These are phyloP conservation scores for Petrocephalus schoutedeni DNA, from an alignment of 2,797 vertebrate genomes.

Conservation along the genomic window DNA sequence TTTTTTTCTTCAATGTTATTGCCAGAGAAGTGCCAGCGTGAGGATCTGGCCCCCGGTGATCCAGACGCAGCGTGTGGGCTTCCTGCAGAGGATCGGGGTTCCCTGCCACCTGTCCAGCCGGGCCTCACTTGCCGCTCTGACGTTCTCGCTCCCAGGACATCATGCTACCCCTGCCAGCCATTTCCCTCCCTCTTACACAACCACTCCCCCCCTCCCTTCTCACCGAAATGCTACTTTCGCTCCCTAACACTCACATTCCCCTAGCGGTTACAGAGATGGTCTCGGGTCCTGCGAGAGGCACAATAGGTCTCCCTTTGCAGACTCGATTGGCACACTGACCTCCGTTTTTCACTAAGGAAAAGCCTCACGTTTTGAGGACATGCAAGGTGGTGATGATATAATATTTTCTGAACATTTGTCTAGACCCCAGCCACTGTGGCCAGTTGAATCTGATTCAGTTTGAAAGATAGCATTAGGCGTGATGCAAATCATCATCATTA, in stretches of 20 bases:
- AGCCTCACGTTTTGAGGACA: neutral
- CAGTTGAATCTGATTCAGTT: neutral
- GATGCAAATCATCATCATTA: slow-evolving; percentile 12
- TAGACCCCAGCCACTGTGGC: neutral
- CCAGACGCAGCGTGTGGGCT: neutral
- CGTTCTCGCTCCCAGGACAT: neutral
- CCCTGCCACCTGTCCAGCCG: neutral
- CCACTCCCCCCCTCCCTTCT: neutral
- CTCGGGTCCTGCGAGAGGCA: neutral
- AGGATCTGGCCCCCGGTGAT: neutral
- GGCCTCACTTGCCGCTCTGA: neutral
- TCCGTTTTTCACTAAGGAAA: neutral
- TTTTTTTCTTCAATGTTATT: too few species aligned
- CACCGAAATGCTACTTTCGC: neutral
- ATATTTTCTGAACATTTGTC: neutral
- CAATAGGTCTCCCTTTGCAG: neutral
- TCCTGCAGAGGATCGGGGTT: neutral
- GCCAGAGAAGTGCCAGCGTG: neutral
- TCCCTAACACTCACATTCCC: neutral
- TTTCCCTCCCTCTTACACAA: neutral
- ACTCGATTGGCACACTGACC: neutral
- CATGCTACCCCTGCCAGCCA: neutral
- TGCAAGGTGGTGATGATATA: neutral
- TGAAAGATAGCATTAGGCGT: neutral
- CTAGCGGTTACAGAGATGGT: neutral